Conservation (phyloP, 2,888 invertebrate genomes). For the Strigamia crassipes region DNA sequence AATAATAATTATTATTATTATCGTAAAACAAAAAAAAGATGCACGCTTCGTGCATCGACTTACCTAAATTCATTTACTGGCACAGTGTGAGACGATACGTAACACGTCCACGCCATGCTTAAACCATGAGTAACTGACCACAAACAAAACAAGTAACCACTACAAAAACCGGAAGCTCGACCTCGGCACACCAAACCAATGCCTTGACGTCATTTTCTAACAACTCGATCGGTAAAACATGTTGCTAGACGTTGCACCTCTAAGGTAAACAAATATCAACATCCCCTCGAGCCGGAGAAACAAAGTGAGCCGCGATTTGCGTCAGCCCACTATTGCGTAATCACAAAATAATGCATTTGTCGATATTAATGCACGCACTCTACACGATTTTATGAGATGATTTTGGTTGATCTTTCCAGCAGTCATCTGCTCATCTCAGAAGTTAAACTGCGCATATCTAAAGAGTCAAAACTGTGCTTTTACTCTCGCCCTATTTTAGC, state of each 20-base stretch:
- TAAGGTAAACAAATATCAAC: slow-evolving; percentile 1
- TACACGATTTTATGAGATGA: not conserved
- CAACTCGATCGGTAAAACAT: not conserved
- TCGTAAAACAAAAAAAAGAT: not conserved
- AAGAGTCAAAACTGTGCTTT: not conserved
- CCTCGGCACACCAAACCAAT: slow-evolving; percentile 4
- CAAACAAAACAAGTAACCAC: slow-evolving; percentile 1
- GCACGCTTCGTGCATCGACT: not conserved
- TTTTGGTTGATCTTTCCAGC: not conserved
- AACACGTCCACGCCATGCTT: slow-evolving; percentile 19
- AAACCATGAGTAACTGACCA: slow-evolving; percentile 22
- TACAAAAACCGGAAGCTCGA: not conserved
- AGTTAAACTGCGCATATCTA: not conserved
- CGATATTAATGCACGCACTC: not conserved
- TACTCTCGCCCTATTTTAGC: not conserved
- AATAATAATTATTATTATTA: not conserved
- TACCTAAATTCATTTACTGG: slow-evolving; percentile 6
- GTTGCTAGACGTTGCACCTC: not conserved
- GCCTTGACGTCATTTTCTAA: slow-evolving; percentile 5
- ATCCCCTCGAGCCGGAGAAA: not conserved
- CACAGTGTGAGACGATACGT: slow-evolving; percentile 7
- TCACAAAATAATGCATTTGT: not conserved
- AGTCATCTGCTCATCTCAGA: not conserved
- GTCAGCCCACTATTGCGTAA: not conserved
- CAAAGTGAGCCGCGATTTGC: not conserved